Base-by-base conservation (phyloP, 2,888 invertebrate species). In the Ceraclea dissimilis region DNA sequence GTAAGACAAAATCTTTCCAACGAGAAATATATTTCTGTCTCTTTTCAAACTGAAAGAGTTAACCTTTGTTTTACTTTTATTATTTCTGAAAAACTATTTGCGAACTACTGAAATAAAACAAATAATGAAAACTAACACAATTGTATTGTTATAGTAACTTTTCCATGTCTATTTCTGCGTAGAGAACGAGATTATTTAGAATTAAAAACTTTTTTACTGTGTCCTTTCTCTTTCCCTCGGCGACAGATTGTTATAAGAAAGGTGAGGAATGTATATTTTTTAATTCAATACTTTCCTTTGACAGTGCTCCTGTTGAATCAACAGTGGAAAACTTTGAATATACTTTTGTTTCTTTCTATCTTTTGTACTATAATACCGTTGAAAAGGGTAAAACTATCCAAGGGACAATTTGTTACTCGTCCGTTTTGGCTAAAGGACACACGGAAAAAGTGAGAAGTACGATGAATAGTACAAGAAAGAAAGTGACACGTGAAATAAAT, bases 1-100 rank as follows among this genome's bases (percentile, higher is more conserved):
- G 54, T 52, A 60, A 60, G 57, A 60, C 58, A 55, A 54, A 58
- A 43, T 58, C 58, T 58, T 58, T 54, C 51, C 39, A 31, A 51
- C 39, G 57, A 60, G 53, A 60, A 60, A 54, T 52, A 52, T 60
- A 55, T 39, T 39, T 53, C 56, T 49, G 55, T 57, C 57, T 57
- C 58, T 52, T 55, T 59, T 53, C 58, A 51, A 54, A 10, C 5
- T 20, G 52, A 44, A 44, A 21, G 26, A 26, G 26, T 26, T 26
- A 31, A 31, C 34, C n/a, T 26, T 26, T 26, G 10, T 26, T 26
- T 26, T 6, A 26, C 26, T 26, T 10, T 26, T 26, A 6, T 26
- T 26, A 26, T 10, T 26, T 26, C 10, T 26, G n/a, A 26, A 6
- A 26, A 26, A 26, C 26, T 26, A 26, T 26, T 26, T 26, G n/a